A percentile compares a stretch with the other conserved stretches of the same genome.
phyloP scores from a whole-genome alignment of 1,140 invertebrate genomes.

The Asobara japonica region DNA sequence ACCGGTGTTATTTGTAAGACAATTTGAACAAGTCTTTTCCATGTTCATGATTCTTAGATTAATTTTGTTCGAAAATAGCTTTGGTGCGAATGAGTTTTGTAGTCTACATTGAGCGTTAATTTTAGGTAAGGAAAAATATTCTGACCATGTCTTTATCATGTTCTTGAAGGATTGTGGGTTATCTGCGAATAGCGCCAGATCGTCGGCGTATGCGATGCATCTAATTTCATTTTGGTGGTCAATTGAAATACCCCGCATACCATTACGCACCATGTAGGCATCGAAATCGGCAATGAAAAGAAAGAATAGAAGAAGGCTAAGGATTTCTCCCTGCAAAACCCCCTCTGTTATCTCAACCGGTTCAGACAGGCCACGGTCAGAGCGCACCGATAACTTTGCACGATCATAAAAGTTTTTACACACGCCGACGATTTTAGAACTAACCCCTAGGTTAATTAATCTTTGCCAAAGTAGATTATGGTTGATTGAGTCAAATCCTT shows the following conservation, averaged over 20 bases:
- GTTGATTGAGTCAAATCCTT: constrained; percentile 25
- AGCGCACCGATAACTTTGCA: neutral
- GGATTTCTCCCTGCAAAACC: constrained; percentile 30
- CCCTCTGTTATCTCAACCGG: constrained; percentile 17
- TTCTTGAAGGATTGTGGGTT: neutral
- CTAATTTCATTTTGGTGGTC: constrained; percentile 11
- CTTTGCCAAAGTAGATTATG: neutral
- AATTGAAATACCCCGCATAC: constrained; percentile 23
- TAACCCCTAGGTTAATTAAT: constrained; percentile 9
- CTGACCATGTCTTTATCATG: too few species aligned
- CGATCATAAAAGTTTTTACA: constrained; percentile 13
- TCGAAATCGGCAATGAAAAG: constrained; percentile 28
- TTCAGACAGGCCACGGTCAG: neutral
- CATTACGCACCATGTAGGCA: constrained; percentile 14
- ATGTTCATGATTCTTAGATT: too few species aligned
- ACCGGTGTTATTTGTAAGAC: too few species aligned
- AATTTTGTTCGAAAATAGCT: too few species aligned
- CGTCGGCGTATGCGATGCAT: constrained; percentile 33
- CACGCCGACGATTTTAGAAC: constrained; percentile 19
- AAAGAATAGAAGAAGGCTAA: constrained; percentile 27
- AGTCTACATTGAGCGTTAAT: too few species aligned
- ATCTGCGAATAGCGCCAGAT: constrained; percentile 30
- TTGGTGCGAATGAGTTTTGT: too few species aligned
- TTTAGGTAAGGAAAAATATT: too few species aligned
- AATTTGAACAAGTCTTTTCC: too few species aligned